These are phyloP conservation scores for Caenorhabditis zanzibari DNA, from an alignment of 2,888 invertebrate genomes.

Conservation along the genomic window DNA sequence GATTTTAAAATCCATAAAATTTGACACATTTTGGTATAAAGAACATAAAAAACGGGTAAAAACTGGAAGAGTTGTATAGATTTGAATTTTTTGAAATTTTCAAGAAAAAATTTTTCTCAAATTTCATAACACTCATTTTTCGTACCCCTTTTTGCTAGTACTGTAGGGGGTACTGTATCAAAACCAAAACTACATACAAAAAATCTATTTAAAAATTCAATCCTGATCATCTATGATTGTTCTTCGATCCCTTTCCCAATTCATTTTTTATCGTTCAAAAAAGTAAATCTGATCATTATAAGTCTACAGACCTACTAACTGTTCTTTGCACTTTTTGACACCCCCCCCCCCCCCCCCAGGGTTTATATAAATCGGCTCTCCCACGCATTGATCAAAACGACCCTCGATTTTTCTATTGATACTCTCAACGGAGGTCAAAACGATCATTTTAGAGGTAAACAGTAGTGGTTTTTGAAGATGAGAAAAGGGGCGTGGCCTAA, in stretches of 20 bases:
- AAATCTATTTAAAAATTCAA: no score
- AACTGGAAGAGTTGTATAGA: no score
- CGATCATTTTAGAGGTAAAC: background rate
- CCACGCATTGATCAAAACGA: background rate
- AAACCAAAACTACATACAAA: no score
- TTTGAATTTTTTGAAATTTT: no score
- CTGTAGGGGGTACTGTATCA: no score
- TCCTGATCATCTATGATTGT: background rate
- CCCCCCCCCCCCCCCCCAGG: background rate
- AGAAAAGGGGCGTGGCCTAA: background rate
- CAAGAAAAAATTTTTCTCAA: no score
- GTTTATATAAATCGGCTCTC: background rate
- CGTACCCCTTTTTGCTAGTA: no score
- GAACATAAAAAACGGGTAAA: no score
- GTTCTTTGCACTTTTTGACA: constrained; percentile 15
- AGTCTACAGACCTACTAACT: background rate
- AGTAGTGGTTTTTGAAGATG: background rate
- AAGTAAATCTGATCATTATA: background rate
- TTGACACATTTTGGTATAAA: no score
- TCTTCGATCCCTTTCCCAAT: background rate
- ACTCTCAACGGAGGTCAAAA: background rate
- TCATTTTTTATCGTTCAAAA: background rate
- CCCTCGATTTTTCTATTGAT: constrained; percentile 6
- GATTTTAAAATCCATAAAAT: no score
- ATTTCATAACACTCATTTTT: no score